Evolutionary conservation across 2,113 vertebrate species (phyloP).

Genomic region (Tor tambroides): DNA sequence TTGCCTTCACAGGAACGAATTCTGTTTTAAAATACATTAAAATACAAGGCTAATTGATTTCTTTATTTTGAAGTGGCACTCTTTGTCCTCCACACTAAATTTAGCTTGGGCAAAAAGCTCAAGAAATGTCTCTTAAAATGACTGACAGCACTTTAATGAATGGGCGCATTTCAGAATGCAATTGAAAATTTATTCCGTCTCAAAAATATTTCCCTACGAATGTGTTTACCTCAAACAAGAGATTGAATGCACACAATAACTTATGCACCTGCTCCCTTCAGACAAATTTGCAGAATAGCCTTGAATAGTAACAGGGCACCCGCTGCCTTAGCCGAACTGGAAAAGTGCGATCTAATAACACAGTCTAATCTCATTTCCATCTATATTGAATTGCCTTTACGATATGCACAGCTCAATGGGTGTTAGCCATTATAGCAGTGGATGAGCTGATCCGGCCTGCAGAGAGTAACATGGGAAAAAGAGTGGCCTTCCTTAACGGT

Average conservation of each 20-base stretch:
- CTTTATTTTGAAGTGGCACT: not conserved
- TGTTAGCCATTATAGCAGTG: constrained; percentile 43
- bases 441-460: constrained; percentile 42
- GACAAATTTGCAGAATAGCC: constrained; percentile 45
- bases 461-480: not conserved
- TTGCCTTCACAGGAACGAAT: not conserved
- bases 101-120: not conserved
- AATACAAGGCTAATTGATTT: not conserved
- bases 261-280: constrained; percentile 49
- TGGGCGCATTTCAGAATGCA: constrained; percentile 37
- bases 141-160: constrained; percentile 56
- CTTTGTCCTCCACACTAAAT: not conserved
- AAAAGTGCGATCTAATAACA: constrained; percentile 57
- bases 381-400: constrained; percentile 58
- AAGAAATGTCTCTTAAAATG: constrained; percentile 30
- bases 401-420: constrained; percentile 38
- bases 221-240: constrained; percentile 57
- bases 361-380: constrained; percentile 66
- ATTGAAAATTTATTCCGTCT: constrained; percentile 41
- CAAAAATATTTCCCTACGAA: constrained; percentile 51
- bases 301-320: constrained; percentile 48
- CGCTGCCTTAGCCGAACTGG: constrained; percentile 51
- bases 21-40: not conserved
- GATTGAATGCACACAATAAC: constrained; percentile 54
- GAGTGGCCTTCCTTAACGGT: constrained; percentile 53